These are phyloP conservation scores for Oreochromis niloticus DNA, from an alignment of 2,113 vertebrate species.

Conservation along the genomic window DNA sequence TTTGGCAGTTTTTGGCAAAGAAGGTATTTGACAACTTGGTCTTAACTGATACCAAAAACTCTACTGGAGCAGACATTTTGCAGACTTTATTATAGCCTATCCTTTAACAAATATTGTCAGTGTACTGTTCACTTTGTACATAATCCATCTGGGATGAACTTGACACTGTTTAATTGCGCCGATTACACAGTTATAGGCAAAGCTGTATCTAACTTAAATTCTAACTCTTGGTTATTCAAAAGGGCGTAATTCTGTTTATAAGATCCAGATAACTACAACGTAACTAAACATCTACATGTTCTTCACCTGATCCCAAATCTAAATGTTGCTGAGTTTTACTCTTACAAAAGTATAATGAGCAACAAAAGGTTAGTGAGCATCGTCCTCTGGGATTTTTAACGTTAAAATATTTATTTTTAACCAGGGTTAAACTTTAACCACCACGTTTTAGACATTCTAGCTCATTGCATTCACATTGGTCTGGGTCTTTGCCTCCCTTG, in stretches of 20 bases:
- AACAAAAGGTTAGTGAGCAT: neutral
- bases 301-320: neutral
- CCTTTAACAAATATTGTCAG: neutral
- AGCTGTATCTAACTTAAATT: neutral
- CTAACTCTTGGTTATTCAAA: neutral
- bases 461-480: neutral
- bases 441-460: neutral
- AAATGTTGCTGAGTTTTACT: neutral
- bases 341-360: neutral
- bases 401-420: neutral
- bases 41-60: neutral
- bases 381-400: neutral
- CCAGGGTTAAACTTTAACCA: neutral
- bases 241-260: neutral
- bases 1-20: neutral
- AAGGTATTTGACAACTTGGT: neutral
- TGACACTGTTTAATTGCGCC: neutral
- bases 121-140: neutral
- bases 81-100: neutral
- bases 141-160: neutral
- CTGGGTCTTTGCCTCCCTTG: neutral
- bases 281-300: neutral
- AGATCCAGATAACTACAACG: neutral
- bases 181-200: neutral
- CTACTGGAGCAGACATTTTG: neutral